phyloP scores from a whole-genome alignment of 2,888 invertebrate species.

The Clunio marinus region DNA sequence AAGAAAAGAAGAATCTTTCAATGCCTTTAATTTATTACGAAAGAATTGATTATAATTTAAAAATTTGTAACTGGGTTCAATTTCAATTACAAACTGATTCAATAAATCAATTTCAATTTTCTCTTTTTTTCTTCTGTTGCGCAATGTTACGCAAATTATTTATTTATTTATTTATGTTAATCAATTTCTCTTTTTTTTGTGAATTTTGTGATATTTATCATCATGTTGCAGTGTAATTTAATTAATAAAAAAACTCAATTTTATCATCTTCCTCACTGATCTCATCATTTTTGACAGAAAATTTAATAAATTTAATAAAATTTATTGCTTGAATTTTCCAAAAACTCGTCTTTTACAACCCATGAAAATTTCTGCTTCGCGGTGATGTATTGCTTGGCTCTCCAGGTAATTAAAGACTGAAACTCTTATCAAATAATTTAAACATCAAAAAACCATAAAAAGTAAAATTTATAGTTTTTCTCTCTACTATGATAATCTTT shows the following conservation, averaged over 20 bases:
- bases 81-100: conserved; percentile 11
- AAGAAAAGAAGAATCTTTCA: neutral
- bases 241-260: conserved; percentile 32
- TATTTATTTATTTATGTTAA: conserved; percentile 37
- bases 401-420: neutral
- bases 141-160: no score
- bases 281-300: neutral
- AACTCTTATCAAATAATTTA: conserved; percentile 25
- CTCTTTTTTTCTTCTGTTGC: neutral
- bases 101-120: conserved; percentile 36
- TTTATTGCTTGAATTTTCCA: neutral
- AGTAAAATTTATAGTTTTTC: conserved; percentile 32
- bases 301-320: neutral
- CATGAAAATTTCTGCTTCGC: neutral
- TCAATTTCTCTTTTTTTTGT: conserved; percentile 22
- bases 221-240: conserved; percentile 30
- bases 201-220: no score
- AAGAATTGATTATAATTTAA: conserved; percentile 30
- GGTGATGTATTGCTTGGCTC: neutral
- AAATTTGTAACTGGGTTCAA: conserved; percentile 21
- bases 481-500: conserved; percentile 32
- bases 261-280: no score
- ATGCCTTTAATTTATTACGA: no score
- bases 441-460: conserved; percentile 19
- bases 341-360: neutral